Evolutionary conservation across 2,113 vertebrate genomes (phyloP).

Genomic region (Epinephelus fuscoguttatus): DNA sequence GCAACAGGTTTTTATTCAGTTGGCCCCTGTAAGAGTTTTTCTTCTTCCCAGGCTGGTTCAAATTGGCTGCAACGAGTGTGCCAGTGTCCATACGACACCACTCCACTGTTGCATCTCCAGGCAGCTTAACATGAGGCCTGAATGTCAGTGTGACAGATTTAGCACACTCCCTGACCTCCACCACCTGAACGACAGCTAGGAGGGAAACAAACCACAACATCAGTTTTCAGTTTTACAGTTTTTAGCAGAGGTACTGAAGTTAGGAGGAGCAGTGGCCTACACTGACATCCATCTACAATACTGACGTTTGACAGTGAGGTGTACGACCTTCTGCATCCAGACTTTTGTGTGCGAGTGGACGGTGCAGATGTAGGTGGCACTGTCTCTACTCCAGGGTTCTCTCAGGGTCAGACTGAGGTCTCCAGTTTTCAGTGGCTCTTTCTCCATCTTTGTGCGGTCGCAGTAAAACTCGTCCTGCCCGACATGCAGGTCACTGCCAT

Average conservation of each 20-base stretch:
- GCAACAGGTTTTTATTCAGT: background rate
- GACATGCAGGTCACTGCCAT: background rate
- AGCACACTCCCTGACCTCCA: background rate
- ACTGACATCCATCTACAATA: background rate
- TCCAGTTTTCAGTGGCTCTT: background rate
- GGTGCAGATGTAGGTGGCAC: background rate
- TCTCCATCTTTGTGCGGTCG: background rate
- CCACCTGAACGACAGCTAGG: no score
- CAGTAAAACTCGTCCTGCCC: background rate
- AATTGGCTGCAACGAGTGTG: background rate
- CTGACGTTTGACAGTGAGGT: background rate
- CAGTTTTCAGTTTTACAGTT: no score
- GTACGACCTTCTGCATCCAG: background rate
- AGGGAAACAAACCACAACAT: no score
- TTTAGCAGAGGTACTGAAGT: no score
- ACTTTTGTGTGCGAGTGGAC: background rate
- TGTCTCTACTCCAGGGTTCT: background rate
- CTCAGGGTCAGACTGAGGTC: constrained; percentile 5
- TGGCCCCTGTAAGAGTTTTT: background rate
- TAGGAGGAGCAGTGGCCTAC: no score
- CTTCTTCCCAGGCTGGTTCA: background rate
- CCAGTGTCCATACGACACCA: background rate
- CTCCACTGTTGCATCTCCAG: background rate
- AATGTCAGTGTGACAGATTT: background rate
- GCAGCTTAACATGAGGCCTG: background rate